Evolutionary conservation across 2,113 vertebrate genomes (phyloP).

Genomic region (Thinocorus orbignyianus): DNA sequence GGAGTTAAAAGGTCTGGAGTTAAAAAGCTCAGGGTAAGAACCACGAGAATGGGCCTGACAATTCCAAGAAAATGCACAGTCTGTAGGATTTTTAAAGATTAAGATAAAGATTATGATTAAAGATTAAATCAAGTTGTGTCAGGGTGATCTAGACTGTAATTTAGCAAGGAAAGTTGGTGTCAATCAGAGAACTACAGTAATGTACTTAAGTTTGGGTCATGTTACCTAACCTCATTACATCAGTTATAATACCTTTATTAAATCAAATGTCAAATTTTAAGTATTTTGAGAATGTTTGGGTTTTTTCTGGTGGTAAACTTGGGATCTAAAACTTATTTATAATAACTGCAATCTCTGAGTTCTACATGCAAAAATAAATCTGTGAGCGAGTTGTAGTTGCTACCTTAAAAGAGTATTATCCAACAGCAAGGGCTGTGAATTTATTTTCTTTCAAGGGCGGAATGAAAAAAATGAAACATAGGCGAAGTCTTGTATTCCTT

Average conservation of each 20-base stretch:
- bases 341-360: background rate
- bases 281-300: background rate
- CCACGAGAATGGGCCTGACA: background rate
- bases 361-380: background rate
- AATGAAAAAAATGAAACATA: background rate
- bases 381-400: background rate
- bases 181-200: background rate
- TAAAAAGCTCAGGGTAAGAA: background rate
- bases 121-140: background rate
- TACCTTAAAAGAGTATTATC: background rate
- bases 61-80: background rate
- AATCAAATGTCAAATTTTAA: background rate
- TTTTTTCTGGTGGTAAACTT: background rate
- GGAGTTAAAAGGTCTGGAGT: background rate
- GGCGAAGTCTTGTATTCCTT: background rate
- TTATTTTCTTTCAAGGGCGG: background rate
- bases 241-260: background rate
- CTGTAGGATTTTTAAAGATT: background rate
- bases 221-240: background rate
- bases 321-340: background rate
- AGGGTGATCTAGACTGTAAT: background rate
- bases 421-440: background rate
- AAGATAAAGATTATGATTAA: background rate
- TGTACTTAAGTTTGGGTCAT: background rate
- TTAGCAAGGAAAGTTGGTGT: background rate